These are phyloP conservation scores for Sminthopsis crassicaudata DNA, from an alignment of 2,113 vertebrate species.

Conservation along the genomic window DNA sequence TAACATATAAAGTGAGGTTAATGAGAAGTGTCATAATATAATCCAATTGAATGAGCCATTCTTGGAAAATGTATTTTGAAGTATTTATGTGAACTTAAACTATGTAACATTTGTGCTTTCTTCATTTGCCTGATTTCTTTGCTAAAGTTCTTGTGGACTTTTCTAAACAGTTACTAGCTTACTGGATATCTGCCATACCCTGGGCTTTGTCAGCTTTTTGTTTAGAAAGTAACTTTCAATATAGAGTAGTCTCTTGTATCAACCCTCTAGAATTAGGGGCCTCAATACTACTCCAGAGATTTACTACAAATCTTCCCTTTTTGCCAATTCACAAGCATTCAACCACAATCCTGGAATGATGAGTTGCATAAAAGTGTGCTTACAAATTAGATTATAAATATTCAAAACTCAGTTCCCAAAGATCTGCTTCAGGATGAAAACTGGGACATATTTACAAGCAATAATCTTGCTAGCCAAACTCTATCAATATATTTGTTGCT, in stretches of 20 bases:
- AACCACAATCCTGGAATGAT: background rate
- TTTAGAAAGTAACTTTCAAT: background rate
- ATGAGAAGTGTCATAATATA: background rate
- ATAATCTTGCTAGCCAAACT: background rate
- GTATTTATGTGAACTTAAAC: background rate
- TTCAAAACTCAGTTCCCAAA: background rate
- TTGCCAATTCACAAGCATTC: background rate
- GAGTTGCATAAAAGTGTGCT: background rate
- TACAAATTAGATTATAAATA: slow-evolving; percentile 38
- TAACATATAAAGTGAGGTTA: slow-evolving; percentile 2
- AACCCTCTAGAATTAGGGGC: background rate
- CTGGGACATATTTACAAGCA: background rate
- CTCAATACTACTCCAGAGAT: background rate
- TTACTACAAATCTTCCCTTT: slow-evolving; percentile 15
- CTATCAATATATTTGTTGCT: background rate
- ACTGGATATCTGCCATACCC: background rate
- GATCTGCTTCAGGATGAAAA: background rate
- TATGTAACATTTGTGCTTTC: background rate
- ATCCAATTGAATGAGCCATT: background rate
- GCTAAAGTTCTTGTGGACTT: background rate
- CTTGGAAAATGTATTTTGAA: slow-evolving; percentile 8
- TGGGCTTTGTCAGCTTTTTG: background rate
- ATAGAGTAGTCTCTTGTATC: background rate
- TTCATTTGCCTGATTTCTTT: background rate
- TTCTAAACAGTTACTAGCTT: background rate